Base-by-base conservation (phyloP, 2,888 invertebrate species). In the Polydrusus cervinus region DNA sequence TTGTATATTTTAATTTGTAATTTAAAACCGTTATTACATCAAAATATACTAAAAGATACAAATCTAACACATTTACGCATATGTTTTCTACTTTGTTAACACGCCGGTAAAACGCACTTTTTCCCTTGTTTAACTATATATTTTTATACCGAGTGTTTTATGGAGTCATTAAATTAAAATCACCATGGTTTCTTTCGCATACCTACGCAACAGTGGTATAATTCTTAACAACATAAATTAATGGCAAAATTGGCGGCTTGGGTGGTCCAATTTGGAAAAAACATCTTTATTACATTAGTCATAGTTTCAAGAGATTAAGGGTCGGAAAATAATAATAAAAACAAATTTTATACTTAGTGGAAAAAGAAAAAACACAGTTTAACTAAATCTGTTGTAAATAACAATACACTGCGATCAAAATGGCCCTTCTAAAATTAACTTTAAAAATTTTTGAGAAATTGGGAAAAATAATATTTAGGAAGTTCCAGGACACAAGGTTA, bases 81-180 rank as follows among this genome's bases (percentile, higher is more conserved):
- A 49, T 64, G 64, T 69, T 61, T 60, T 49, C 61, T 61, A 61
- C 61, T 49, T 61, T 60, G 69, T 69, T 61, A 69, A 69, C 69
- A 69, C 34, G 38, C 18, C 34, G 9, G 60, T 60, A 61, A 69
- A 69, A 60, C 38, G 49, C 61, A 40, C 57, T 61, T 60, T 69
- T 49, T 25, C 30, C 47, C 49, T 30, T 61, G 69, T 69, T 47
- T 69, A 34, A 61, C 18, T 34, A 69, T n/a, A 34, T 20, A 61
- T 49, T 60, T 69, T 69, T 69, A 55, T 61, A 69, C 69, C 34
- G 69, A 49, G 69, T 61, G 69, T 69, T 69, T 69, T 49, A 61
- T 49, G 18, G 34, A 61, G 34, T 47, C 18, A 55, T 61, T 45
- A 53, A 53, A 57, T 57, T 68, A 45, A 60, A 60, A 47, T 16